These are phyloP conservation scores for Catocala sponsa DNA, from an alignment of 2,888 invertebrate genomes.

Conservation along the genomic window DNA sequence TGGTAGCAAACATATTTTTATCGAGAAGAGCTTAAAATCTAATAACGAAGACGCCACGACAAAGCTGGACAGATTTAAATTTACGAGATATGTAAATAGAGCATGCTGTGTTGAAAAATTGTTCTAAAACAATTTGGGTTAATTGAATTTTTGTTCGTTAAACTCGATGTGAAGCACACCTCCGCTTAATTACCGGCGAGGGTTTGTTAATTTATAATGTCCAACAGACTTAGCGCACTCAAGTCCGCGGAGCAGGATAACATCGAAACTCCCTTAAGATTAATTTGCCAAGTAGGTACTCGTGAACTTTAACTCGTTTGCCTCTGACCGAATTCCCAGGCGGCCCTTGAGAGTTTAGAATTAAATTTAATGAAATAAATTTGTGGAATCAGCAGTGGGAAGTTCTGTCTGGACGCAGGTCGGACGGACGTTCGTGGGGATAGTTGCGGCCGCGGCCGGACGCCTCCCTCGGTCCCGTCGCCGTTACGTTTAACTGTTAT, in stretches of 20 bases:
- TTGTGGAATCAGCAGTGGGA: slow-evolving; percentile 75
- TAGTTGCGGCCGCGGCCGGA: slow-evolving; percentile 54
- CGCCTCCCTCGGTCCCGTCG: slow-evolving; percentile 31
- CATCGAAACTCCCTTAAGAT: slow-evolving; percentile 87
- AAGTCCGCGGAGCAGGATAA: slow-evolving; percentile 77
- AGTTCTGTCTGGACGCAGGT: slow-evolving; percentile 65
- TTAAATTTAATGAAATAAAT: slow-evolving; percentile 87
- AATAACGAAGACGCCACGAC: slow-evolving; percentile 51
- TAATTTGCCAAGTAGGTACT: slow-evolving; percentile 84
- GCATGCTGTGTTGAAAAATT: slow-evolving; percentile 71
- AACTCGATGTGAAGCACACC: slow-evolving; percentile 81
- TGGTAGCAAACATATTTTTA: slow-evolving; percentile 55
- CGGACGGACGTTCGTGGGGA: slow-evolving; percentile 52
- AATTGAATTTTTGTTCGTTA: slow-evolving; percentile 85
- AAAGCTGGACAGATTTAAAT: slow-evolving; percentile 65
- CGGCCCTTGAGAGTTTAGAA: slow-evolving; percentile 81
- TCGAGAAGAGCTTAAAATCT: slow-evolving; percentile 50
- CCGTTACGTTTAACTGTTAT: slow-evolving; percentile 57
- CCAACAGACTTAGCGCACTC: slow-evolving; percentile 77
- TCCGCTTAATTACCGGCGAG: slow-evolving; percentile 82
- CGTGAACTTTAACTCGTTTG: slow-evolving; percentile 86
- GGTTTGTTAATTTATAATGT: slow-evolving; percentile 86
- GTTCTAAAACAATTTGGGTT: slow-evolving; percentile 77
- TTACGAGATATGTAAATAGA: slow-evolving; percentile 74
- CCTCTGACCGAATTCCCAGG: slow-evolving; percentile 82